Conservation (phyloP, 2,797 vertebrate species). For the Lycodopsis pacificus region DNA sequence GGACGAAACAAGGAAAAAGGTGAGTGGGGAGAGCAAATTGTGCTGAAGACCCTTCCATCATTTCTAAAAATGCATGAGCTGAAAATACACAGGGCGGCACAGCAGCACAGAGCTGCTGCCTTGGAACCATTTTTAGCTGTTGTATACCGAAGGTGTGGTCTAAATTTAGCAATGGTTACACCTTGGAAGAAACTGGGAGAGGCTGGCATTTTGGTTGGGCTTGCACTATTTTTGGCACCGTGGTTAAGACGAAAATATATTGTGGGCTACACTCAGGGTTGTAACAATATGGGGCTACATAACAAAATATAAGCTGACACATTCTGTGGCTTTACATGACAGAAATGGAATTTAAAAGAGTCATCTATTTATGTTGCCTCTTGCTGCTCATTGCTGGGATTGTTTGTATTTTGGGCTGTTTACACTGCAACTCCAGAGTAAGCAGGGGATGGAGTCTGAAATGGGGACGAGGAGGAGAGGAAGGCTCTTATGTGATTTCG, state of each 20-base stretch:
- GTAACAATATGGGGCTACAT: slow-evolving; percentile 59
- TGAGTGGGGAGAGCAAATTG: slow-evolving; percentile 55
- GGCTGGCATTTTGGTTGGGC: slow-evolving; percentile 72
- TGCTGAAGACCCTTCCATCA: slow-evolving; percentile 30
- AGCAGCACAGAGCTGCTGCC: slow-evolving; percentile 32
- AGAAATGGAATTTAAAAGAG: slow-evolving; percentile 54
- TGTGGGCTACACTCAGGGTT: slow-evolving; percentile 58
- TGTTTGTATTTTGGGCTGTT: slow-evolving; percentile 66
- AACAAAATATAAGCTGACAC: slow-evolving; percentile 56
- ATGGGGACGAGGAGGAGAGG: slow-evolving; percentile 17
- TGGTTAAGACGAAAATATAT: slow-evolving; percentile 67
- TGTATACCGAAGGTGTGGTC: slow-evolving; percentile 72
- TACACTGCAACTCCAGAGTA: slow-evolving; percentile 60
- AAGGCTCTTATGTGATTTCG: slow-evolving; percentile 10
- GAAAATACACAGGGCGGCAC: slow-evolving; percentile 29
- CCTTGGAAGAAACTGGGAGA: slow-evolving; percentile 77
- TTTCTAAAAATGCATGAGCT: slow-evolving; percentile 38
- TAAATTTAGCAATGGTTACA: slow-evolving; percentile 78
- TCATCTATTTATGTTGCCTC: slow-evolving; percentile 53
- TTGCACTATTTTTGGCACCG: slow-evolving; percentile 70
- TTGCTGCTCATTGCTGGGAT: slow-evolving; percentile 33
- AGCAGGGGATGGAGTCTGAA: slow-evolving; percentile 44
- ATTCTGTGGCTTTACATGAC: slow-evolving; percentile 56
- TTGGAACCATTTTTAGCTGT: slow-evolving; percentile 59
- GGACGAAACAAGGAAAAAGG: slow-evolving; percentile 57